A percentile compares a stretch with the other conserved stretches of the same genome.
phyloP scores from a whole-genome alignment of 2,797 vertebrate species.

The Martes flavigula region DNA sequence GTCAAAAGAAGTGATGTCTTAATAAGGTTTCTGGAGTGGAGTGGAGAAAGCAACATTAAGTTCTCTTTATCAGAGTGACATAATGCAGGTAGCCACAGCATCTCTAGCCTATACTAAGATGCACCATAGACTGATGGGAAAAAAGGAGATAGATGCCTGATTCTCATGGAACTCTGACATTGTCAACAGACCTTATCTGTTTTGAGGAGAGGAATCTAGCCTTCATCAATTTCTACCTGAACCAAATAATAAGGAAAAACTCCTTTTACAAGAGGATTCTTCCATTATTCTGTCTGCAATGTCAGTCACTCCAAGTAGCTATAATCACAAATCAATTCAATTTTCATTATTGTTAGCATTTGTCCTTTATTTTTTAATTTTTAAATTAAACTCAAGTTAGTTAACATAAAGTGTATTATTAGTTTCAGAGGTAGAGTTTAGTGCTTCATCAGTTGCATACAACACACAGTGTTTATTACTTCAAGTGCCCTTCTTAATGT shows the following conservation, averaged over 20 bases:
- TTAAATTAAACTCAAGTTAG: neutral
- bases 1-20: neutral
- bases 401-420: neutral
- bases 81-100: neutral
- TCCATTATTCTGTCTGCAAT: neutral
- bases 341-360: neutral
- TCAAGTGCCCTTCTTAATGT: no score
- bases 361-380: neutral
- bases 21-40: neutral
- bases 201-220: neutral
- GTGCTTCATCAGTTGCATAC: no score
- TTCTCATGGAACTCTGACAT: slow-evolving; percentile 4
- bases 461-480: no score
- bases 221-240: neutral
- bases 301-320: neutral
- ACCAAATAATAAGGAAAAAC: neutral
- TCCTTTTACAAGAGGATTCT: neutral
- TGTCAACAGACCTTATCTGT: neutral
- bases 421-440: no score
- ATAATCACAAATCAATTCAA: neutral
- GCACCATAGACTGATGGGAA: neutral
- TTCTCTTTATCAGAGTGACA: neutral
- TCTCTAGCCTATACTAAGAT: neutral
- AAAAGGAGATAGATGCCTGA: neutral
- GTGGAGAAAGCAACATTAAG: neutral